Evolutionary conservation across 35 echinoderm and acorn worm genomes (phyloP).

Genomic region (Stichopus chloronotus): DNA sequence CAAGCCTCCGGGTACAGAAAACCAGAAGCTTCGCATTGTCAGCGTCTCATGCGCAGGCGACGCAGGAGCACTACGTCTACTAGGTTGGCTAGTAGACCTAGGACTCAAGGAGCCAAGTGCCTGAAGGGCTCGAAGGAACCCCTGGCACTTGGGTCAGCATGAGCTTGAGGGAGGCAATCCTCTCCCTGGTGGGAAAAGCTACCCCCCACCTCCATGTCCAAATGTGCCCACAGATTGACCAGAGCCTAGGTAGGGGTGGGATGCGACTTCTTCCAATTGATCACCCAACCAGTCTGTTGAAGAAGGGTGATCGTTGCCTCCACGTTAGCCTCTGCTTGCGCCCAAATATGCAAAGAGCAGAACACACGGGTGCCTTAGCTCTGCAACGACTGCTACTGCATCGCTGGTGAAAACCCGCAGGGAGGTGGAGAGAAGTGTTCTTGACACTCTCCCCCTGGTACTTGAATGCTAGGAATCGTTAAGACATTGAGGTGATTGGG

Average conservation of each 20-base stretch:
- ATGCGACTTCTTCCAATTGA: neutral
- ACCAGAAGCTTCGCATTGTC: no score
- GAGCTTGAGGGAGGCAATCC: neutral
- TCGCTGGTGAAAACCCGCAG: no score
- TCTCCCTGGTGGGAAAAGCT: neutral
- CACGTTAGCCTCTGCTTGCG: neutral
- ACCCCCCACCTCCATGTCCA: neutral
- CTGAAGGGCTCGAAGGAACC: neutral
- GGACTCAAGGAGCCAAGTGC: neutral
- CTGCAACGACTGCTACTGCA: no score
- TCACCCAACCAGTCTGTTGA: neutral
- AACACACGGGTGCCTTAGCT: no score
- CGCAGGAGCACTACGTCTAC: neutral
- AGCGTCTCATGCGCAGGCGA: conserved; percentile 11
- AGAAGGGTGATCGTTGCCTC: neutral
- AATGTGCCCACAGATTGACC: neutral
- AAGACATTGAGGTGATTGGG: no score
- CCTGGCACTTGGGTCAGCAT: neutral
- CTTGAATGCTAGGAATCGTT: no score
- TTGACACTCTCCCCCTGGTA: no score
- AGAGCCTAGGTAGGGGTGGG: neutral
- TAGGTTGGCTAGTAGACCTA: neutral
- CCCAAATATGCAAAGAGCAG: no score
- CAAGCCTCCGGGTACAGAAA: no score
- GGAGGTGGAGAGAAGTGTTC: no score